These are phyloP conservation scores for Laupala kohalensis DNA, from an alignment of 1,140 invertebrate genomes.

Conservation along the genomic window DNA sequence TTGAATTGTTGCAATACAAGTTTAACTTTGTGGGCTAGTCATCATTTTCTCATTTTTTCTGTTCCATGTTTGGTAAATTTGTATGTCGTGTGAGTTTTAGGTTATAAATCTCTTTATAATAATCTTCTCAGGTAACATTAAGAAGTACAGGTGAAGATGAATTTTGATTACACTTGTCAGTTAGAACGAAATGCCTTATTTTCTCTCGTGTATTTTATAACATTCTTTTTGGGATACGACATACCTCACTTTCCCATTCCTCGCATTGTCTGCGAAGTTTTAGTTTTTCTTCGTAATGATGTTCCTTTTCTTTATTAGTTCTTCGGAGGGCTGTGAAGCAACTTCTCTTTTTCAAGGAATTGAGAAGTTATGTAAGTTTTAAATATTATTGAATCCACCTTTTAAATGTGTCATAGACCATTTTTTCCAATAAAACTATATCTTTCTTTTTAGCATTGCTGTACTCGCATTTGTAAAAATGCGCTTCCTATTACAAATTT, in stretches of 20 bases:
- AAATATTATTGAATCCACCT: neutral
- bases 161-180: no score
- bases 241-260: no score
- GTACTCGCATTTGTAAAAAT: conserved; percentile 1
- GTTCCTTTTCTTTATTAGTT: conserved; percentile 22
- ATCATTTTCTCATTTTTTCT: neutral
- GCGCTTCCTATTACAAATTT: conserved; percentile 23
- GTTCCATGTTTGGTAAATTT: neutral
- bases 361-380: neutral
- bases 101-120: neutral
- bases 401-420: neutral
- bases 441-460: neutral
- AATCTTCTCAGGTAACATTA: neutral
- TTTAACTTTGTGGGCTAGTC: neutral
- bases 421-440: neutral
- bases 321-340: conserved; percentile 22
- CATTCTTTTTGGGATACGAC: neutral
- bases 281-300: neutral
- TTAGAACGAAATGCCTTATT: no score
- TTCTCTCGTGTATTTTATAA: neutral
- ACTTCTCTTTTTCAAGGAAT: conserved; percentile 18
- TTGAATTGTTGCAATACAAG: neutral
- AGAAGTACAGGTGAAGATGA: no score
- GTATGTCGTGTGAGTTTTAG: neutral
- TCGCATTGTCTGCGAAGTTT: no score